Evolutionary conservation across 2,888 invertebrate genomes (phyloP), one percentile per base, ranked within the genome.

Genomic region (Priocnemis perturbator): DNA sequence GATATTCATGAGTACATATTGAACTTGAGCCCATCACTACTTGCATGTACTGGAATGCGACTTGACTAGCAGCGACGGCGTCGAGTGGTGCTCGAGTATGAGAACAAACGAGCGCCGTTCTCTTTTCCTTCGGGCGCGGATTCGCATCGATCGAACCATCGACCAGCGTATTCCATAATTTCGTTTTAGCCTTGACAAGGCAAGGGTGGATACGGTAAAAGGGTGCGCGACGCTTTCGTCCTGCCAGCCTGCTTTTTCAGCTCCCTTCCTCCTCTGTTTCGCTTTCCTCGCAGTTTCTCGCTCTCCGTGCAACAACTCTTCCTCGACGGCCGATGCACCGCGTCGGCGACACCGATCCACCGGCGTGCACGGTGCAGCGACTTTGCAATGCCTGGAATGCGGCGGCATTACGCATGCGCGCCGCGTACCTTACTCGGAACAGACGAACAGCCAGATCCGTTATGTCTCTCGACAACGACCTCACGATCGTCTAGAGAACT

Each of bases 361-460:
- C 37, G 37, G 37, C 14, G 37, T 11, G 72, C 77, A 76, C 79
- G 76, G 77, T 82, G 81, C 80, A 84, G 79, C 81, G 82, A 81
- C 78, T 78, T 79, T 67, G 85, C 83, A 84, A 88, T 88, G 86
- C 89, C 84, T 90, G 92, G 92, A 92, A 92, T 92, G 91, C 91
- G 91, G 90, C 90, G 90, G 90, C 90, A 91, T 91, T 91, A 92
- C 91, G 91, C 91, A 90, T 87, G 89, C 91, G 91, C 90, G 87
- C 90, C 90, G 91, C 91, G 91, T 90, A 87, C 89, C 89, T 90
- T 90, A 90, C 90, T 90, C 90, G 90, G 89, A 90, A 90, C 91
- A 90, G 91, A 90, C 90, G 90, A 89, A 80, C 81, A 80, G 82
- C 80, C 82, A 72, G 81, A 81, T 83, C 87, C 87, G 86, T 87